These are phyloP conservation scores for Nebria ingens DNA, from an alignment of 1,140 invertebrate species.

Conservation along the genomic window DNA sequence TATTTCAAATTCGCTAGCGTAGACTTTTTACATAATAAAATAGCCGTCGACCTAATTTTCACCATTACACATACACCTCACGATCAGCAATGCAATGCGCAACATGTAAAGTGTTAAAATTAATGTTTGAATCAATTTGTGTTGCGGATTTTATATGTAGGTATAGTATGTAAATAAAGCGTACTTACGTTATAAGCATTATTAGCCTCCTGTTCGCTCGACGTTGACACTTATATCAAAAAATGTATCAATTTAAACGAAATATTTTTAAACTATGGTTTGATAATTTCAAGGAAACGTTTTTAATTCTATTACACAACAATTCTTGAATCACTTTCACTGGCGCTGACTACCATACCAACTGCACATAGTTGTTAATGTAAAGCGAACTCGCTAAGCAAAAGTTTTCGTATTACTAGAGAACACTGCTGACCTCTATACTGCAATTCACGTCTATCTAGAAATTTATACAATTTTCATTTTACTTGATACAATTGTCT, in stretches of 20 bases:
- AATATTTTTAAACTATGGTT: too few relatives aligned
- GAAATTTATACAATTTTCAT: background rate
- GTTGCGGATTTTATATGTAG: background rate
- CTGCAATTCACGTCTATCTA: background rate
- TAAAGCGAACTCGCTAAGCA: background rate
- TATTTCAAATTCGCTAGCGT: background rate
- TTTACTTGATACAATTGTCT: background rate
- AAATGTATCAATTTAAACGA: too few relatives aligned
- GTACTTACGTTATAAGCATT: constrained; percentile 2
- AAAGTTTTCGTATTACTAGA: background rate
- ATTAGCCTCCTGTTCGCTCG: too few relatives aligned
- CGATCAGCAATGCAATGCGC: background rate
- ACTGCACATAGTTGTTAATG: background rate
- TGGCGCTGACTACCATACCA: background rate
- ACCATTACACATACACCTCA: background rate
- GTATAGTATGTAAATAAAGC: background rate
- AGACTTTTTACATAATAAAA: background rate
- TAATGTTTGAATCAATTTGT: too few relatives aligned
- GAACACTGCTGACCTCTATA: background rate
- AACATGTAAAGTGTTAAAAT: too few relatives aligned
- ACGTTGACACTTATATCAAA: too few relatives aligned
- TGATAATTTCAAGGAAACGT: background rate
- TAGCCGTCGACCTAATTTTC: constrained; percentile 4
- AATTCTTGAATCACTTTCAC: background rate
- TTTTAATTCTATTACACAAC: constrained; percentile 8